Evolutionary conservation across 1,140 invertebrate species (phyloP).

Genomic region (Paraescarpia echinospica): DNA sequence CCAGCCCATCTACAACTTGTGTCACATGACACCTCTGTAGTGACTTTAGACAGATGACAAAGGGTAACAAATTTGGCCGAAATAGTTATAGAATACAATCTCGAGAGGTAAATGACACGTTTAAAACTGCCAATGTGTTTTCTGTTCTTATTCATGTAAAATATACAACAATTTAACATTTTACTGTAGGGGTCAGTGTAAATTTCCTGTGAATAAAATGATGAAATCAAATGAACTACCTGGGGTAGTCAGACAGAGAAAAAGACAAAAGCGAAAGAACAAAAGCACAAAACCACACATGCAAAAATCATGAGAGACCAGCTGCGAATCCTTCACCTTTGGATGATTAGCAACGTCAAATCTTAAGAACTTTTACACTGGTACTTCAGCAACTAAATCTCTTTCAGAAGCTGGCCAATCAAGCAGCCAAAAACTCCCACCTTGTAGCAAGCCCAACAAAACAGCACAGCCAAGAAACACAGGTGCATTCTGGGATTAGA

Average conservation of each 20-base stretch:
- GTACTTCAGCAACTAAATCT: neutral
- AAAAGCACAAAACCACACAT: neutral
- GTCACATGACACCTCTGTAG: no score
- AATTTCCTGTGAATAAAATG: neutral
- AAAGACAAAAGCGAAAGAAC: neutral
- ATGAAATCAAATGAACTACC: neutral
- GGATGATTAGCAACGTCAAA: no score
- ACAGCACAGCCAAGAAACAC: neutral
- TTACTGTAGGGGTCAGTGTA: neutral
- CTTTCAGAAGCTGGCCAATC: neutral
- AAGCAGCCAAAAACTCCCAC: no score
- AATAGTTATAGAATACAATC: no score
- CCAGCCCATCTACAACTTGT: no score
- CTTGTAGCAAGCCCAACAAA: neutral
- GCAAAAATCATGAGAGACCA: neutral
- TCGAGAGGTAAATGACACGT: no score
- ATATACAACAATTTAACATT: neutral
- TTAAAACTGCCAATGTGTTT: neutral
- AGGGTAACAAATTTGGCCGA: no score
- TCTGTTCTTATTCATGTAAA: neutral
- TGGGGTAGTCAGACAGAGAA: no score
- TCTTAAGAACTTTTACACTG: neutral
- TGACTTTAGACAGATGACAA: no score
- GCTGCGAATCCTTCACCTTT: neutral
- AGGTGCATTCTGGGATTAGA: constrained; percentile 4